phyloP scores from a whole-genome alignment of 1,140 invertebrate genomes.

The Paralvinella palmiformis region DNA sequence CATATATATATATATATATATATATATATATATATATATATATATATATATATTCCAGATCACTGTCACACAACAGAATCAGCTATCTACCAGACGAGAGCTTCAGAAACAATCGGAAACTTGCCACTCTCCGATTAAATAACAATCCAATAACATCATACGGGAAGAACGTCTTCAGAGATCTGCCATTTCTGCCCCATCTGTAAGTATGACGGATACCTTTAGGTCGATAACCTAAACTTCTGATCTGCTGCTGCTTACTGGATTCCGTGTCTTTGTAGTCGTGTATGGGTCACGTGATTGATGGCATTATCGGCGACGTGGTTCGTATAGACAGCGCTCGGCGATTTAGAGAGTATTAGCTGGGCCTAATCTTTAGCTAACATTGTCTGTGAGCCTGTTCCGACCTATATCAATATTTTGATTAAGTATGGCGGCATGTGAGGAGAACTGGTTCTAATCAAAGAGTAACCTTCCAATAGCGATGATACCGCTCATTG shows the following conservation, averaged over 20 bases:
- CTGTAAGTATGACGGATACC: too few species aligned
- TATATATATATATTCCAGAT: conserved; percentile 24
- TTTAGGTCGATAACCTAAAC: too few species aligned
- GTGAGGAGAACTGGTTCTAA: too few species aligned
- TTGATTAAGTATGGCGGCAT: too few species aligned
- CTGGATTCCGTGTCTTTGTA: too few species aligned
- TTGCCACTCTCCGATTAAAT: conserved; percentile 40
- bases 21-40: neutral
- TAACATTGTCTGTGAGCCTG: neutral
- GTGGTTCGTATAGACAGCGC: neutral
- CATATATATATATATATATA: neutral
- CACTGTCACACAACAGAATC: conserved; percentile 32
- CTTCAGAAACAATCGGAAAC: conserved; percentile 35
- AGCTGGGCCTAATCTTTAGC: neutral
- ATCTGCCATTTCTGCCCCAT: conserved; percentile 40
- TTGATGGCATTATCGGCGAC: neutral
- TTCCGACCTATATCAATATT: too few species aligned
- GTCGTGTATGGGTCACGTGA: too few species aligned
- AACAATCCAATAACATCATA: conserved; percentile 42
- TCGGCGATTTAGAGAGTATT: too few species aligned
- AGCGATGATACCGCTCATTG: too few species aligned
- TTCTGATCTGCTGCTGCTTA: too few species aligned
- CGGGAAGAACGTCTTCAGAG: conserved; percentile 34
- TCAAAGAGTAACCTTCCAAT: too few species aligned
- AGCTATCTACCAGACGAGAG: conserved; percentile 28